phyloP scores from a whole-genome alignment of 2,888 invertebrate species.

The Miltochrista miniata region DNA sequence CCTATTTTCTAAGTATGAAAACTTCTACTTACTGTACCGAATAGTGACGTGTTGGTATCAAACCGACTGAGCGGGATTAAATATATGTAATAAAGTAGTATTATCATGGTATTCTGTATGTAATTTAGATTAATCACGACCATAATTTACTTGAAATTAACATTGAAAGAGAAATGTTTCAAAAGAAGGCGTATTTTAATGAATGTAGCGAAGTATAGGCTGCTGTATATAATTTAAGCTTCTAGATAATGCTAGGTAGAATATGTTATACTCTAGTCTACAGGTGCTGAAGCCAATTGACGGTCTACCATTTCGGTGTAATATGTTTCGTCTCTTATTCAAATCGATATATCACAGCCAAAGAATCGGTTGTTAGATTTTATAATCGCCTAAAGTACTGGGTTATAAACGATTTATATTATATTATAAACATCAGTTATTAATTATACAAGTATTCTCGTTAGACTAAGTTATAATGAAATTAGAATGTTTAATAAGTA shows the following conservation, averaged over 20 bases:
- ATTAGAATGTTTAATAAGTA: constrained; percentile 25
- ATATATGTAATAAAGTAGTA: neutral
- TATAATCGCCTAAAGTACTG: constrained; percentile 39
- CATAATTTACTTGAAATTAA: constrained; percentile 3
- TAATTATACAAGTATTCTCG: constrained; percentile 19
- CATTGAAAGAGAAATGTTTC: constrained; percentile 8
- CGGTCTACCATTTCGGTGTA: constrained; percentile 41
- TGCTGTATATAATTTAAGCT: constrained; percentile 66
- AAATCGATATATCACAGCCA: constrained; percentile 42
- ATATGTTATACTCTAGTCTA: constrained; percentile 71
- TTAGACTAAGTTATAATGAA: constrained; percentile 25
- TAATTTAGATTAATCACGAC: constrained; percentile 1
- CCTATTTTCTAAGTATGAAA: too few species aligned
- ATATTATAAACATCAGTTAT: constrained; percentile 26
- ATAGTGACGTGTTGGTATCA: too few species aligned
- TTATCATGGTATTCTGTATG: neutral
- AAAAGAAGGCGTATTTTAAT: constrained; percentile 27
- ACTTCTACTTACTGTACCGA: too few species aligned
- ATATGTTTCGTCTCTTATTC: constrained; percentile 15
- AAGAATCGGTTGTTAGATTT: constrained; percentile 54
- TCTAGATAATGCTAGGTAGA: constrained; percentile 67
- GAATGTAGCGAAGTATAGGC: constrained; percentile 39
- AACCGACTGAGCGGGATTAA: too few species aligned
- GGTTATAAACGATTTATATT: constrained; percentile 25
- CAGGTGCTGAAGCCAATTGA: constrained; percentile 67